Evolutionary conservation across 2,797 vertebrate genomes (phyloP), one percentile per base, ranked within the genome.

Genomic region (Lerista edwardsae): DNA sequence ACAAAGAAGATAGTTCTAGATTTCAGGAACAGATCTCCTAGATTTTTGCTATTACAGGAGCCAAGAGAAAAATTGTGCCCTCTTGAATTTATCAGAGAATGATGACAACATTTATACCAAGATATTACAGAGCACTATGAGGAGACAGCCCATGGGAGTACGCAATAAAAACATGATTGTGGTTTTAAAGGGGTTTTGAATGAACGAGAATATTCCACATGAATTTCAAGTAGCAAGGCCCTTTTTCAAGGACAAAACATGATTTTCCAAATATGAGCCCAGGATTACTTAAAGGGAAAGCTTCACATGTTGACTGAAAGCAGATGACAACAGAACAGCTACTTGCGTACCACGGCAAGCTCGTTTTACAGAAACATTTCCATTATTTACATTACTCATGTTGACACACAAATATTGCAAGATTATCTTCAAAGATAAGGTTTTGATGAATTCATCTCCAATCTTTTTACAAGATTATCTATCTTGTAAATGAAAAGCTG

Each of bases 71-170:
- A 85, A 61, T 17, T 27, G 57, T 78, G 4, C 11, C 55, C 57
- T 75, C 68, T 83, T 79, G n/a, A 86, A 86, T 75, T 86, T 83
- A 68, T 59, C 76, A 79, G 44, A 67, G 44, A 83, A 74, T 59
- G 47, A 65, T 79, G 29, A 75, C 75, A 84, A 72, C 61, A 75
- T 68, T 74, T 64, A 21, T 57, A 74, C 36, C 67, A 29, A 85
- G 23, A 80, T 85, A 68, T 73, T 47, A 74, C 8, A 68, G 34
- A 79, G 51, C 39, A 79, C 59, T 36, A 44, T 59, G 59, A 83
- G 75, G 23, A 59, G 71, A 59, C 47, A 79, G 79, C 51, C 47
- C 80, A 61, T 75, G 55, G 34, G 71, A 75, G 55, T 67, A 61
- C 31, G 39, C 41, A 74, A 79, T 86, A 76, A 81, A 76, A 79